Evolutionary conservation across 2,888 invertebrate genomes (phyloP).

Genomic region (Pyrocoelia pectoralis): DNA sequence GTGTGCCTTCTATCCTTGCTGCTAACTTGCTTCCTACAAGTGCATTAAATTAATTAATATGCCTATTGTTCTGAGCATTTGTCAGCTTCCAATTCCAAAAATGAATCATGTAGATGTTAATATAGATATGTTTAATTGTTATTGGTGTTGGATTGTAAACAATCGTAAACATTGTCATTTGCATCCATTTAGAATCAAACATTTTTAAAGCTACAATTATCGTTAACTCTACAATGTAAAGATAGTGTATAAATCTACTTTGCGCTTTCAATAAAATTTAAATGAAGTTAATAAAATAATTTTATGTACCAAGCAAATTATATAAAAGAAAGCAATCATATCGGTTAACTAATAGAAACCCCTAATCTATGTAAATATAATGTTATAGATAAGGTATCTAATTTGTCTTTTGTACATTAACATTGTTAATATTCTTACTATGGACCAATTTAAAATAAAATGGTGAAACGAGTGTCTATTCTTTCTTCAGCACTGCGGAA

Average conservation of each 20-base stretch:
- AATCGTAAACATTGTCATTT: neutral
- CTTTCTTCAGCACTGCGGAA: too few relatives aligned
- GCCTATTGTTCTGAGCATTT: conserved; percentile 16
- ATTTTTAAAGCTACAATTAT: neutral
- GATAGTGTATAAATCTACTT: conserved; percentile 12
- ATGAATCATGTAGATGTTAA: conserved; percentile 9
- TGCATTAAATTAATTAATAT: conserved; percentile 23
- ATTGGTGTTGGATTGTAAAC: conserved; percentile 9
- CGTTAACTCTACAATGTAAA: conserved; percentile 1
- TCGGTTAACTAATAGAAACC: conserved; percentile 15
- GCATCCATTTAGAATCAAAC: neutral
- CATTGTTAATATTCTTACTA: conserved; percentile 34
- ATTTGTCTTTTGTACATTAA: conserved; percentile 47
- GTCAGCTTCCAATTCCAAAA: conserved; percentile 15
- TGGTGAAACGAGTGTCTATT: neutral
- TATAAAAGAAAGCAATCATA: conserved; percentile 22
- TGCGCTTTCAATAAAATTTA: conserved; percentile 24
- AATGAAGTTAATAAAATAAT: conserved; percentile 7
- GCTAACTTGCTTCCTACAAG: conserved; percentile 25
- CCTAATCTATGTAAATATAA: conserved; percentile 41
- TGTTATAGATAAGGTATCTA: conserved; percentile 41
- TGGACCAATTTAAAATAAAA: conserved; percentile 31
- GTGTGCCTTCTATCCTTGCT: conserved; percentile 40
- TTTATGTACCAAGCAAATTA: conserved; percentile 9
- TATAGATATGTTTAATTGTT: conserved; percentile 9